Percentiles rank a stretch among this genome's conserved stretches.
These are phyloP conservation scores for Galeopsomyia nigrocyanea DNA, from an alignment of 2,888 invertebrate genomes.

Conservation along the genomic window DNA sequence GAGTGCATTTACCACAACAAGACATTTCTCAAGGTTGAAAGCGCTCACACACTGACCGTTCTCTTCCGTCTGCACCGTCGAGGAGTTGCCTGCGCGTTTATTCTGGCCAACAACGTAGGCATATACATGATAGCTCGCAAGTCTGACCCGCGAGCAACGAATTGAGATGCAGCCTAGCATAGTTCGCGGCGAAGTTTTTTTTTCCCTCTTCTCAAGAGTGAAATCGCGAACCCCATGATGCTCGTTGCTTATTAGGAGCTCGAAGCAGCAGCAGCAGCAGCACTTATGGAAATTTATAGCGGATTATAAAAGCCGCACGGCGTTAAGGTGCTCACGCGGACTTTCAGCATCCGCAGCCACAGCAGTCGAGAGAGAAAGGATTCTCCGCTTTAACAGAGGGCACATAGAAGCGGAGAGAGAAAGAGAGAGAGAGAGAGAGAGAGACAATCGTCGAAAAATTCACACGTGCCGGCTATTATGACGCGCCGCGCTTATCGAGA, in stretches of 20 bases:
- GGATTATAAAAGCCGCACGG: background rate
- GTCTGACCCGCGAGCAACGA: constrained; percentile 18
- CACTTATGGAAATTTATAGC: constrained; percentile 18
- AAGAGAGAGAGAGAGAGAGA: no score
- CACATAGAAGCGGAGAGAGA: no score
- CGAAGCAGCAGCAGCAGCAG: no score
- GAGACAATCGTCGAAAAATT: constrained; percentile 22
- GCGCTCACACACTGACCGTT: background rate
- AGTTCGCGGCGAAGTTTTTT: background rate
- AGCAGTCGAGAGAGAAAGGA: constrained; percentile 22
- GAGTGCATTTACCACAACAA: no score
- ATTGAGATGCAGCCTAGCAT: background rate
- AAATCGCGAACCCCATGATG: constrained; percentile 1
- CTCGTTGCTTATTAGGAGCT: background rate
- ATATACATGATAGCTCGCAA: background rate
- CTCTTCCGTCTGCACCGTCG: background rate
- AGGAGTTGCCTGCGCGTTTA: background rate
- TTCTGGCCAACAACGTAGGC: no score
- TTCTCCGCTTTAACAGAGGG: no score
- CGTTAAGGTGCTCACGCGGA: no score
- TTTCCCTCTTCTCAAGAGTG: constrained; percentile 4
- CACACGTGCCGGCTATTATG: background rate
- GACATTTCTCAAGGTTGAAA: no score
- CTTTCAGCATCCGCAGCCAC: no score
- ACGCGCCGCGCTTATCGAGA: background rate